Conservation (phyloP, 64 coral and sea anemone genomes). For the Porites australiensis region DNA sequence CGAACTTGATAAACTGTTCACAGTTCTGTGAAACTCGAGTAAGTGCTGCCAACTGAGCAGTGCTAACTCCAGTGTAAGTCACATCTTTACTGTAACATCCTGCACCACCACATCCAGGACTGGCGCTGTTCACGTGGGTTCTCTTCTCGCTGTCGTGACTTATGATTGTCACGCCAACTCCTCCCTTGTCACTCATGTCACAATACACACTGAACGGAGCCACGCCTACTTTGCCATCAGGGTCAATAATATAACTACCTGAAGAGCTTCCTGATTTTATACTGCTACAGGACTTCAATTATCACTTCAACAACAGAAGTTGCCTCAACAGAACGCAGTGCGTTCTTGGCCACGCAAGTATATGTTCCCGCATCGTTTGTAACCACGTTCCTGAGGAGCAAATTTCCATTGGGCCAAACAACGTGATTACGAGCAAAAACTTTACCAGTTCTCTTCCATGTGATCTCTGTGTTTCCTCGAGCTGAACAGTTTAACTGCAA, state of each 20-base stretch:
- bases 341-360: no score
- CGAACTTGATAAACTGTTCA: not conserved
- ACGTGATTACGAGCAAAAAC: constrained; percentile 21
- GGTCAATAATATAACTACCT: no score
- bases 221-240: no score
- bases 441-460: not conserved
- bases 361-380: no score
- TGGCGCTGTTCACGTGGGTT: not conserved
- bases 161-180: no score
- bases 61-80: no score
- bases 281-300: constrained; percentile 20
- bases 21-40: no score
- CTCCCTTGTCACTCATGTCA: no score
- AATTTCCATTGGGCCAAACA: not conserved
- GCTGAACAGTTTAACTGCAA: not conserved
- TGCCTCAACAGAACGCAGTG: not conserved
- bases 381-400: no score
- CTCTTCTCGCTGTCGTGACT: not conserved
- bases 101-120: not conserved
- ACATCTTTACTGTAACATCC: no score
- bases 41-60: no score
- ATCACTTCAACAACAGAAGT: constrained; percentile 6
- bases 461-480: not conserved
- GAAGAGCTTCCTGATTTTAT: not conserved
- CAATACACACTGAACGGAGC: no score